Evolutionary conservation across 2,797 vertebrate species (phyloP).

Genomic region (Sarcoramphus papa): DNA sequence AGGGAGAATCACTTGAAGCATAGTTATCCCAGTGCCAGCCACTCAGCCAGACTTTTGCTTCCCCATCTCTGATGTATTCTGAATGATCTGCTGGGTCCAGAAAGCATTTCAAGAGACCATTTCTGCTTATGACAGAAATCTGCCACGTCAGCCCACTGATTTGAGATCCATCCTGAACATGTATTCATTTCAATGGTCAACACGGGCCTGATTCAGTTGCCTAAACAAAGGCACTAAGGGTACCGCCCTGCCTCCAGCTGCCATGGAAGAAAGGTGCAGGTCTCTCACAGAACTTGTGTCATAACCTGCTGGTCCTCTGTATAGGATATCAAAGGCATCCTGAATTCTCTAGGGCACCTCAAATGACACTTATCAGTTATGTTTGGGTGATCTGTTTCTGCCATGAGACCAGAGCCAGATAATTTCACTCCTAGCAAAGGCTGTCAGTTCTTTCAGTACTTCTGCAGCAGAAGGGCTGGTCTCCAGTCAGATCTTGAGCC

Average conservation of each 20-base stretch:
- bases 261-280: background rate
- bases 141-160: background rate
- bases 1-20: background rate
- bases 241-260: background rate
- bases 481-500: background rate
- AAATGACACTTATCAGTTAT: background rate
- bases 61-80: background rate
- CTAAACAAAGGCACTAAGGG: background rate
- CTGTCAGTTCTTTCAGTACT: background rate
- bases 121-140: background rate
- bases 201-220: background rate
- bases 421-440: background rate
- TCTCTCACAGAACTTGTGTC: background rate
- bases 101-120: background rate
- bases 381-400: background rate
- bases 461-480: background rate
- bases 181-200: background rate
- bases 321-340: background rate
- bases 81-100: background rate
- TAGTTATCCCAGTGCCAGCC: background rate
- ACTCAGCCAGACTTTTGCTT: background rate
- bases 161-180: background rate
- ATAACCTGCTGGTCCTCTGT: background rate
- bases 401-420: background rate
- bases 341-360: background rate